These are phyloP conservation scores for Cheilosia impressa DNA, from an alignment of 2,888 invertebrate species.

Conservation along the genomic window DNA sequence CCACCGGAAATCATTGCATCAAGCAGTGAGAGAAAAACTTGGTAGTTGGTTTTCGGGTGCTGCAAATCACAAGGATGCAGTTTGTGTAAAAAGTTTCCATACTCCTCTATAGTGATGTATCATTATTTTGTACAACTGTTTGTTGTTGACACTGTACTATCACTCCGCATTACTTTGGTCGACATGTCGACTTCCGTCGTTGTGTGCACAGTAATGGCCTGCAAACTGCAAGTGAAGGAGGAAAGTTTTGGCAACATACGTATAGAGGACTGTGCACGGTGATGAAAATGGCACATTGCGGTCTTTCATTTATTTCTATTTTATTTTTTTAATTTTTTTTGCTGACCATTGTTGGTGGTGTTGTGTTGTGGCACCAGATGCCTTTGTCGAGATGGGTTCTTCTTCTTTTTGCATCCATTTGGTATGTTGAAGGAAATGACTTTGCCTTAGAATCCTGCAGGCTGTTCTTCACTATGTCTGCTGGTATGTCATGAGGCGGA, in stretches of 20 bases:
- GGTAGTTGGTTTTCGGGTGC: not conserved
- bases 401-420: too few species aligned
- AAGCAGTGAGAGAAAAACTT: not conserved
- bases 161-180: conserved; percentile 16
- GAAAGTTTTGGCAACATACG: conserved; percentile 19
- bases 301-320: too few species aligned
- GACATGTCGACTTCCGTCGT: conserved; percentile 43
- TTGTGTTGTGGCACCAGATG: too few species aligned
- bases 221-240: conserved; percentile 19
- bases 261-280: not conserved
- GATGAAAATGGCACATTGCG: not conserved
- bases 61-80: not conserved
- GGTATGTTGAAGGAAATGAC: too few species aligned
- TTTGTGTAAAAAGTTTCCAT: not conserved
- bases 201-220: conserved; percentile 17
- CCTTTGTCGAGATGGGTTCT: too few species aligned
- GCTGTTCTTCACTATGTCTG: too few species aligned
- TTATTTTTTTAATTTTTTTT: too few species aligned
- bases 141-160: conserved; percentile 49
- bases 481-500: too few species aligned
- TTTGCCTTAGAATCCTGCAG: too few species aligned
- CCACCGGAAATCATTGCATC: conserved; percentile 47
- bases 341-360: not conserved
- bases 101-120: not conserved
- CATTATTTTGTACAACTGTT: conserved; percentile 12